phyloP scores from a whole-genome alignment of 2,888 invertebrate genomes.

The Himalopsyche kuldschensis region DNA sequence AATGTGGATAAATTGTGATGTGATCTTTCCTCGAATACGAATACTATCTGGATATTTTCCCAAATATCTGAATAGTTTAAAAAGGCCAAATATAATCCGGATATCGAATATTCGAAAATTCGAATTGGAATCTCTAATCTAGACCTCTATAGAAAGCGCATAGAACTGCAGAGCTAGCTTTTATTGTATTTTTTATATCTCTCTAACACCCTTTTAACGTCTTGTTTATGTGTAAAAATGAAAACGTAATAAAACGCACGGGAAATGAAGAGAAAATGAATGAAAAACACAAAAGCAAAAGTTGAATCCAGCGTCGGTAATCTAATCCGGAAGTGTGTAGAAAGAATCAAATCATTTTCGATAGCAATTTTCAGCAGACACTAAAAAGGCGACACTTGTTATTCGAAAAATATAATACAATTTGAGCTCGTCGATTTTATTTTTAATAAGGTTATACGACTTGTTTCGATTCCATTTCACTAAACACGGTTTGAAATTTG shows the following conservation, averaged over 20 bases:
- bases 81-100: too few relatives aligned
- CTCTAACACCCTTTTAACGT: not conserved
- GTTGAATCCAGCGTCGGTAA: not conserved
- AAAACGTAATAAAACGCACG: not conserved
- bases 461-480: not conserved
- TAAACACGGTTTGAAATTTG: not conserved
- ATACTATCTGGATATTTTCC: too few relatives aligned
- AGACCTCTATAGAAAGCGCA: not conserved
- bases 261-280: not conserved
- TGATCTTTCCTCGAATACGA: too few relatives aligned
- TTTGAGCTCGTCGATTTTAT: not conserved
- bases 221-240: not conserved
- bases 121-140: too few relatives aligned
- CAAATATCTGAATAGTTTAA: too few relatives aligned
- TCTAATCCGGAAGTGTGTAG: not conserved
- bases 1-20: too few relatives aligned
- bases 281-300: not conserved
- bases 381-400: not conserved
- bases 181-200: not conserved
- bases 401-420: not conserved
- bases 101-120: too few relatives aligned
- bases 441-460: not conserved
- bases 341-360: not conserved
- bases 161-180: not conserved
- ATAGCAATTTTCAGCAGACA: not conserved